Evolutionary conservation across 2,113 vertebrate genomes (phyloP).

Genomic region (Upupa epops): DNA sequence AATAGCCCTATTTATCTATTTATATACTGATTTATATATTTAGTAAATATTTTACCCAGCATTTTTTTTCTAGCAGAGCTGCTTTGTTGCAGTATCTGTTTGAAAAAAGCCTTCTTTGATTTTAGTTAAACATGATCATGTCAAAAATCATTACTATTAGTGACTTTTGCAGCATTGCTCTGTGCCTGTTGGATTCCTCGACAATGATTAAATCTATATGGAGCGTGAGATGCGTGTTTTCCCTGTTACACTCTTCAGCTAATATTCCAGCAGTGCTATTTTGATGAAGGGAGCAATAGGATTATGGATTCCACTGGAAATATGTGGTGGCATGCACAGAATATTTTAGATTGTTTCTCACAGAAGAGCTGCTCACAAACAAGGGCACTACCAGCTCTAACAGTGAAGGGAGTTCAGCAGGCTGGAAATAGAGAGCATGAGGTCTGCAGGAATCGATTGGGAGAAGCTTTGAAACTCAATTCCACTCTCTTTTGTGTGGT

Average conservation of each 20-base stretch:
- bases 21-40: too few relatives aligned
- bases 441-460: background rate
- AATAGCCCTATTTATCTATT: background rate
- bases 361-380: background rate
- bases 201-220: background rate
- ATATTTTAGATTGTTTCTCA: background rate
- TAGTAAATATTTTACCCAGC: too few relatives aligned
- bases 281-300: background rate
- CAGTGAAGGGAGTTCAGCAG: background rate
- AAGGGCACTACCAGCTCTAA: background rate
- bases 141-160: background rate
- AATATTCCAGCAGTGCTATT: background rate
- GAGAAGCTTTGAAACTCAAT: conserved; percentile 1
- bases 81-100: background rate
- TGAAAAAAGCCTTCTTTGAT: background rate
- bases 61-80: background rate
- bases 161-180: background rate
- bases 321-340: background rate
- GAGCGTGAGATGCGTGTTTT: background rate
- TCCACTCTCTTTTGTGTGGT: background rate
- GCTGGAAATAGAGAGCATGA: background rate
- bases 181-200: fast-evolving
- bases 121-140: background rate
- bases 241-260: background rate
- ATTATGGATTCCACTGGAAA: background rate